These are phyloP conservation scores for Girardinus metallicus DNA, from an alignment of 2,797 vertebrate species.

Conservation along the genomic window DNA sequence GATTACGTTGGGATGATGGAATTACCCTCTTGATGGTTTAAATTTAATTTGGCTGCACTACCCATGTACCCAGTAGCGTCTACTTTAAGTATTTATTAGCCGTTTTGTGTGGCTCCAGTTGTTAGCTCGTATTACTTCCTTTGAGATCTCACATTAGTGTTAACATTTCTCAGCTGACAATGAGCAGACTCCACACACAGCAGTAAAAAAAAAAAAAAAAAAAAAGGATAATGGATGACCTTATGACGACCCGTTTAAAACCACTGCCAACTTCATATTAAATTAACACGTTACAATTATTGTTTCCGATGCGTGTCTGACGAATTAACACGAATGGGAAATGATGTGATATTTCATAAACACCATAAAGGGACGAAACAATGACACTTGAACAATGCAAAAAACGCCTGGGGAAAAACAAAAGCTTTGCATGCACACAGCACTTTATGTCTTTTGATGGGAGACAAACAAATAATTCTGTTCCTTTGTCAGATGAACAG, in stretches of 20 bases:
- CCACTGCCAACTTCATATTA: not conserved
- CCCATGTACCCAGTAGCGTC: conserved; percentile 12
- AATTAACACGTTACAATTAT: not conserved
- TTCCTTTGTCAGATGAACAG: conserved; percentile 28
- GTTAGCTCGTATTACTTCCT: not conserved
- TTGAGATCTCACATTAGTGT: conserved; percentile 3
- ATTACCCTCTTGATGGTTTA: conserved; percentile 22
- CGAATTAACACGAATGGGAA: not conserved
- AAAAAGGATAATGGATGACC: not conserved
- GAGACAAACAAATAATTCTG: conserved; percentile 31
- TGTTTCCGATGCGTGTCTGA: not conserved
- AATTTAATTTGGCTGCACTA: conserved; percentile 30
- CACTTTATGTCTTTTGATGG: conserved; percentile 3
- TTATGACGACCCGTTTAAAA: not conserved
- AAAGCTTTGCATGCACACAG: not conserved
- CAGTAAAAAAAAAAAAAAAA: not conserved
- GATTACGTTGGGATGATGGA: conserved; percentile 41
- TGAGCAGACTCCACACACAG: not conserved
- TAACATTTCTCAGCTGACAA: not conserved
- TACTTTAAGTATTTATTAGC: conserved; percentile 24
- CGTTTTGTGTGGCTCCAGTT: conserved; percentile 6
- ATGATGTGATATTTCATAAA: conserved; percentile 5
- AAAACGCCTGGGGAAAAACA: not conserved
- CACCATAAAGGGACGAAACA: no score
- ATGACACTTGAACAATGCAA: not conserved